Conservation (phyloP, 1,140 invertebrate genomes). For the Zophobas atratus region DNA sequence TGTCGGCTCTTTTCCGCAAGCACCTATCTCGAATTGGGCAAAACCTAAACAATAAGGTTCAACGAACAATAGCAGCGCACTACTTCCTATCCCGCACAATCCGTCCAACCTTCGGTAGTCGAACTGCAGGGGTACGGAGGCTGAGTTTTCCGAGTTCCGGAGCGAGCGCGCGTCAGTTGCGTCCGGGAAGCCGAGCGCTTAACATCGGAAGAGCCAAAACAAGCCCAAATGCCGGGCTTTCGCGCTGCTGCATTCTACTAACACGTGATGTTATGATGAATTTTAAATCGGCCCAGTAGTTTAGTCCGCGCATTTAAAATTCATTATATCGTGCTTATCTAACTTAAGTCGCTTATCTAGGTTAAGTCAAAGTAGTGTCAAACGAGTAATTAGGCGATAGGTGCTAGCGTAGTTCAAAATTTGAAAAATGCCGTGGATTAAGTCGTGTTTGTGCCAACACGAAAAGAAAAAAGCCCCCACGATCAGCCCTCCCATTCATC, state of each 20-base stretch:
- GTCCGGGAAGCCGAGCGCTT: constrained; percentile 61
- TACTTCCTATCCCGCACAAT: constrained; percentile 9
- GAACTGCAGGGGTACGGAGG: constrained; percentile 53
- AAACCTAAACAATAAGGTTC: constrained; percentile 21
- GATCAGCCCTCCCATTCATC: constrained; percentile 69
- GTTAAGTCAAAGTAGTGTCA: constrained; percentile 6
- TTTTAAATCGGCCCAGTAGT: constrained; percentile 27
- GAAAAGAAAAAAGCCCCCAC: constrained; percentile 68
- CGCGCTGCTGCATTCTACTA: constrained; percentile 34
- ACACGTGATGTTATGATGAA: constrained; percentile 44
- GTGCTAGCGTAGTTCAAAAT: constrained; percentile 25
- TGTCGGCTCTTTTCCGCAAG: too few relatives aligned
- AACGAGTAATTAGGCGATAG: constrained; percentile 1
- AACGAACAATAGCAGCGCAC: constrained; percentile 25
- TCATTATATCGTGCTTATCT: constrained; percentile 41
- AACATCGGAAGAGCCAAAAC: constrained; percentile 49
- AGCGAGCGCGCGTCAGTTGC: constrained; percentile 58
- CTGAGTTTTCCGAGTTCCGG: constrained; percentile 58
- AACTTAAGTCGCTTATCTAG: constrained; percentile 30
- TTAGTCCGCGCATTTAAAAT: constrained; percentile 23
- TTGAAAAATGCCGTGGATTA: constrained; percentile 68
- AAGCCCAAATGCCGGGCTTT: constrained; percentile 44
- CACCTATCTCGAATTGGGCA: constrained; percentile 6
- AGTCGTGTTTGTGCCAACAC: constrained; percentile 68
- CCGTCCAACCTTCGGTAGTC: constrained; percentile 32